Conservation (phyloP, 2,888 invertebrate genomes). For the Drosophila dives region DNA sequence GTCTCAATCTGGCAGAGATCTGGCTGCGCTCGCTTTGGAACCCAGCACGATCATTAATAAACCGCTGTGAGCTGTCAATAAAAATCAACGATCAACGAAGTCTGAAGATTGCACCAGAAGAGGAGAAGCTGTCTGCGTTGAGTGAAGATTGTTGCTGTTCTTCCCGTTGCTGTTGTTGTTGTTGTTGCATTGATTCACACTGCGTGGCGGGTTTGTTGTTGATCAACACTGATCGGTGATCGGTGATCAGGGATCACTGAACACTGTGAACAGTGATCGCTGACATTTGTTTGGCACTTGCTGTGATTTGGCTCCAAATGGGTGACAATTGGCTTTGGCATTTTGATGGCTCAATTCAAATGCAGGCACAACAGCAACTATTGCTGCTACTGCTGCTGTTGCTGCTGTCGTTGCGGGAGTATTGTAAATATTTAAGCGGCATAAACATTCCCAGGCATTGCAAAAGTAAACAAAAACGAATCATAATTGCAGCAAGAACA, state of each 20-base stretch:
- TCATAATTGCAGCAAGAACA: conserved; percentile 54
- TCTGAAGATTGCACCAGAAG: conserved; percentile 19
- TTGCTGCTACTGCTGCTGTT: conserved; percentile 2
- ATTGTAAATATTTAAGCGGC: conserved; percentile 54
- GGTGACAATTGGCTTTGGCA: conserved; percentile 72
- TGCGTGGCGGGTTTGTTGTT: conserved; percentile 39
- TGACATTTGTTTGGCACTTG: conserved; percentile 74
- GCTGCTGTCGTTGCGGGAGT: conserved; percentile 56
- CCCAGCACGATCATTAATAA: conserved; percentile 82
- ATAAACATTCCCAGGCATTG: conserved; percentile 61
- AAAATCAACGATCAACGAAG: conserved; percentile 69
- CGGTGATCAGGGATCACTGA: conserved; percentile 32
- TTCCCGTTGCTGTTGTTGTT: neutral
- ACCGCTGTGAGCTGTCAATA: conserved; percentile 83
- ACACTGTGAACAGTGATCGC: conserved; percentile 6
- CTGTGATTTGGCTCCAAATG: conserved; percentile 59
- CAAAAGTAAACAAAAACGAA: conserved; percentile 59
- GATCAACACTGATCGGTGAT: conserved; percentile 21
- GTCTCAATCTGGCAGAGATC: conserved; percentile 23
- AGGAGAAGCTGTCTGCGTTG: conserved; percentile 4
- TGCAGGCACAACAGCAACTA: conserved; percentile 24
- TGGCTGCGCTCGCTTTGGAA: conserved; percentile 15
- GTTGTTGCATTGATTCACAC: conserved; percentile 30
- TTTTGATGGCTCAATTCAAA: conserved; percentile 57
- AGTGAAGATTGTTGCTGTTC: conserved; percentile 15